phyloP scores from a whole-genome alignment of 2,888 invertebrate genomes.

The Caenorhabditis sp. region DNA sequence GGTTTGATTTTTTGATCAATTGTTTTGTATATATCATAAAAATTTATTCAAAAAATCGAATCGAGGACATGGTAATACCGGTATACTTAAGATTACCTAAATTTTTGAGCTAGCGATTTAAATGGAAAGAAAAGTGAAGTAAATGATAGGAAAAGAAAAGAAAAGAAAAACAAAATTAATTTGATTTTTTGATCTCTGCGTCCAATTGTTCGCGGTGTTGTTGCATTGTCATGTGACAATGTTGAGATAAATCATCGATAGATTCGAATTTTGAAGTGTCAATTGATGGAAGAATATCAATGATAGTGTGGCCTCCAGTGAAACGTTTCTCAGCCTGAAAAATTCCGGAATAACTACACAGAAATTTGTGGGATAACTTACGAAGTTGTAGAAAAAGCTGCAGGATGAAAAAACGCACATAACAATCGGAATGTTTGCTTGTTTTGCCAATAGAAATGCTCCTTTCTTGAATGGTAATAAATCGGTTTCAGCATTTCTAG shows the following conservation, averaged over 20 bases:
- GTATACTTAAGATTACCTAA: neutral
- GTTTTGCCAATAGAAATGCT: constrained; percentile 87
- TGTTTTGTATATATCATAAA: too few relatives aligned
- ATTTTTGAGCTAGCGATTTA: neutral
- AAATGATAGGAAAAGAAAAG: neutral
- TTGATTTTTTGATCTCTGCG: constrained; percentile 22
- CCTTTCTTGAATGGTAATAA: constrained; percentile 95
- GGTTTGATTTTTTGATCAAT: too few relatives aligned
- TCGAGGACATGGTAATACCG: neutral
- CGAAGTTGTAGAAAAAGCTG: constrained; percentile 74
- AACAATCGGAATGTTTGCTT: constrained; percentile 78
- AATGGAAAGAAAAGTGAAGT: neutral
- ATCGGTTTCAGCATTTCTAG: constrained; percentile 81
- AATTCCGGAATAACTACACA: neutral
- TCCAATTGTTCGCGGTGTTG: constrained; percentile 35
- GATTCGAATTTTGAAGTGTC: constrained; percentile 46
- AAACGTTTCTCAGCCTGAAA: constrained; percentile 48
- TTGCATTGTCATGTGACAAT: constrained; percentile 51
- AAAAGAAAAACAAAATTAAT: neutral
- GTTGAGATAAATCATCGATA: constrained; percentile 51
- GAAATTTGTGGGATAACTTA: constrained; percentile 9
- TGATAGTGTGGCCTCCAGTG: constrained; percentile 42
- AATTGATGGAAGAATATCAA: constrained; percentile 51
- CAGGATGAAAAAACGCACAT: constrained; percentile 90
- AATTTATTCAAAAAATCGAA: neutral